Evolutionary conservation across 2,113 vertebrate genomes (phyloP).

Genomic region (Holacanthus passer): DNA sequence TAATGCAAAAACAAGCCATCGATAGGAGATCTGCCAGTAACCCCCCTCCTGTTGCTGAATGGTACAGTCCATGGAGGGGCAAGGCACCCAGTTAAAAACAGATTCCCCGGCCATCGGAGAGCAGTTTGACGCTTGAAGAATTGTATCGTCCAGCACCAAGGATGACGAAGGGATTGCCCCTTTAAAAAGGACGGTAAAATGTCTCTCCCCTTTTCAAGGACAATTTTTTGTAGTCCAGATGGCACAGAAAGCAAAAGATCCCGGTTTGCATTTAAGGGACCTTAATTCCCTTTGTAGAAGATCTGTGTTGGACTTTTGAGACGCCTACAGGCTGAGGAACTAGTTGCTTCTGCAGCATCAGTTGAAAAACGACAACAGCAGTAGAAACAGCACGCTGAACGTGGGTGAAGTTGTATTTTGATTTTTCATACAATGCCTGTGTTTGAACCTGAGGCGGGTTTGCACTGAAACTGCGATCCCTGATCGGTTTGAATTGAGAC

Average conservation of each 20-base stretch:
- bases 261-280: constrained; percentile 17
- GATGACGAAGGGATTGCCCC: constrained; percentile 28
- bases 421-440: constrained; percentile 8
- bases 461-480: constrained; percentile 49
- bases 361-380: neutral
- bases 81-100: constrained; percentile 73
- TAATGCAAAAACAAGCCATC: constrained; percentile 42
- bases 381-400: constrained; percentile 11
- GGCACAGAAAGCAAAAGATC: constrained; percentile 63
- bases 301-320: neutral
- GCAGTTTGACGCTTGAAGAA: constrained; percentile 53
- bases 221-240: constrained; percentile 36
- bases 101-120: constrained; percentile 43
- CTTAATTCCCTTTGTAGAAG: neutral
- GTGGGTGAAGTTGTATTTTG: neutral
- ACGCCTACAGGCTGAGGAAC: constrained; percentile 10
- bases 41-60: constrained; percentile 32
- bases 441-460: constrained; percentile 71
- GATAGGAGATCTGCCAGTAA: constrained; percentile 48
- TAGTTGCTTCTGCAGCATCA: constrained; percentile 33
- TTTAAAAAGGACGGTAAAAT: constrained; percentile 23
- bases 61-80: constrained; percentile 60
- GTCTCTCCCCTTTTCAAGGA: constrained; percentile 24
- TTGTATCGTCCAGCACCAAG: constrained; percentile 73
- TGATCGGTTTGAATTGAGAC: constrained; percentile 54